phyloP scores from a whole-genome alignment of 2,888 invertebrate genomes.

The Cordilura impudica region DNA sequence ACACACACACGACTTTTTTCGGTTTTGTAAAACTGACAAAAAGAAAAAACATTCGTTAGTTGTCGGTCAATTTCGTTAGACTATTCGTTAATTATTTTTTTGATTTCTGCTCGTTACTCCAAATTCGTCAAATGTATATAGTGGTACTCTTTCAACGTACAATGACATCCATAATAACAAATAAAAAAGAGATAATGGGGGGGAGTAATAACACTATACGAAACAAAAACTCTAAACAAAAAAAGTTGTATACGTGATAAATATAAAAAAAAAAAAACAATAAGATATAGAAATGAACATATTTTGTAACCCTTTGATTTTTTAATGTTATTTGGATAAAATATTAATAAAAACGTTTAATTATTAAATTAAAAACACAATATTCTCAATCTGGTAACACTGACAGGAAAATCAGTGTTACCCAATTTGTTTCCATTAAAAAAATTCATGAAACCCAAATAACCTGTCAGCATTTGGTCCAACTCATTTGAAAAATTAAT shows the following conservation, averaged over 20 bases:
- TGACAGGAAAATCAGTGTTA: too few relatives aligned
- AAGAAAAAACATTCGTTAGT: conserved; percentile 54
- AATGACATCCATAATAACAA: conserved; percentile 28
- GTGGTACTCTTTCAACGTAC: conserved; percentile 36
- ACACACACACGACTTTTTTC: conserved; percentile 21
- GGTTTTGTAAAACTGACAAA: conserved; percentile 36
- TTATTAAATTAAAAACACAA: too few relatives aligned
- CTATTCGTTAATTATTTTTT: conserved; percentile 49
- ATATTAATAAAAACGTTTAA: too few relatives aligned
- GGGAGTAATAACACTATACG: conserved; percentile 51
- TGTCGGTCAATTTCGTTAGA: conserved; percentile 60
- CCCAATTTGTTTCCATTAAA: too few relatives aligned
- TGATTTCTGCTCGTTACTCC: conserved; percentile 32
- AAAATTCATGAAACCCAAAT: too few relatives aligned
- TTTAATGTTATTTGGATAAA: too few relatives aligned
- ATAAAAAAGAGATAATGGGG: conserved; percentile 23
- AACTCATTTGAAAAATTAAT: too few relatives aligned
- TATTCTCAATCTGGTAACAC: too few relatives aligned
- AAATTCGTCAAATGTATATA: conserved; percentile 17
- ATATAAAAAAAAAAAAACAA: conserved; percentile 3
- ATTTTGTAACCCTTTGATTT: too few relatives aligned
- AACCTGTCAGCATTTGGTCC: too few relatives aligned
- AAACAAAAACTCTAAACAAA: too few relatives aligned
- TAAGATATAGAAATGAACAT: neutral
- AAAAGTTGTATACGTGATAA: conserved; percentile 52